Evolutionary conservation across 1,140 invertebrate species (phyloP).

Genomic region (Archegozetes longisetosus): DNA sequence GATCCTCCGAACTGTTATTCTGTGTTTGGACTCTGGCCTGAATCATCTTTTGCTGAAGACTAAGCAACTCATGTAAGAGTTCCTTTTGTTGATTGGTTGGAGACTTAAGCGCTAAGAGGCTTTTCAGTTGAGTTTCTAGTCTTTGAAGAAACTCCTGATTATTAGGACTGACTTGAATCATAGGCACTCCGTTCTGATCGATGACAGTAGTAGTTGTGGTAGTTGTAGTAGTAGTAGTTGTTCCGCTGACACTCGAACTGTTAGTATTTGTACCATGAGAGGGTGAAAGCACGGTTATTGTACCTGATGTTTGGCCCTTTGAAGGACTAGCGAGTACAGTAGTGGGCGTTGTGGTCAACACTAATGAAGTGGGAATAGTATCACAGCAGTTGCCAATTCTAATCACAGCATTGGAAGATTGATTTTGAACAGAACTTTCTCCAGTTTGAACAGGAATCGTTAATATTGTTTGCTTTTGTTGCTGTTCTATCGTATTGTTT

Average conservation of each 20-base stretch:
- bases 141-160: constrained; percentile 14
- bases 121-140: constrained; percentile 13
- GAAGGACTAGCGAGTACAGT: background rate
- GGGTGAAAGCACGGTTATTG: constrained; percentile 12
- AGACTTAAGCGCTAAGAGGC: background rate
- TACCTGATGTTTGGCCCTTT: background rate
- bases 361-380: background rate
- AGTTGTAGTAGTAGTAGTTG: constrained; percentile 1
- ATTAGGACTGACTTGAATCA: constrained; percentile 12
- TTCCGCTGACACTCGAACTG: constrained; percentile 13
- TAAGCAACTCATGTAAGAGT: constrained; percentile 8
- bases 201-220: background rate
- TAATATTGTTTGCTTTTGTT: background rate
- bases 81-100: constrained; percentile 2
- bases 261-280: constrained; percentile 16
- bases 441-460: background rate
- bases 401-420: background rate
- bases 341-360: background rate
- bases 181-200: constrained; percentile 10
- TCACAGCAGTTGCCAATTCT: background rate
- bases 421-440: background rate
- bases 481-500: constrained; percentile 7
- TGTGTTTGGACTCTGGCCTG: background rate
- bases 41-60: constrained; percentile 7
- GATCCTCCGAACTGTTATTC: background rate